phyloP scores from a whole-genome alignment of 1,140 invertebrate species.

The Drosophila lacteicornis region DNA sequence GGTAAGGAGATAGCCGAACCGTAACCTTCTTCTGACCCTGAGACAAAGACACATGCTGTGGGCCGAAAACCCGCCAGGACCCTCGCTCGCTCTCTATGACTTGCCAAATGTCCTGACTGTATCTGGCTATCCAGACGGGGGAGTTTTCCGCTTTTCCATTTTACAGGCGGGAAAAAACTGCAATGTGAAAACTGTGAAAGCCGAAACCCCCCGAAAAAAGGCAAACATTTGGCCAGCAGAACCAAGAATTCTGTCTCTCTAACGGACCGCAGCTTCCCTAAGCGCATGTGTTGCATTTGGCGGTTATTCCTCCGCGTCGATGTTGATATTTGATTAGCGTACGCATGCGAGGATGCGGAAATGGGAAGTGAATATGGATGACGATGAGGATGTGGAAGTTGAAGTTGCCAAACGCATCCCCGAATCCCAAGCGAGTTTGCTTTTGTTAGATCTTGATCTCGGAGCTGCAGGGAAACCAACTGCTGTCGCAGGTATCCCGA shows the following conservation, averaged over 20 bases:
- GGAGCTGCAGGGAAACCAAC: conserved; percentile 28
- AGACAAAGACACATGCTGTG: conserved; percentile 57
- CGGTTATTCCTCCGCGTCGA: conserved; percentile 61
- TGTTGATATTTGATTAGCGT: conserved; percentile 75
- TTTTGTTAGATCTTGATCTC: conserved; percentile 70
- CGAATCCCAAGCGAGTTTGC: conserved; percentile 29
- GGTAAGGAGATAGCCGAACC: conserved; percentile 41
- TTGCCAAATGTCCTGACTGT: conserved; percentile 60
- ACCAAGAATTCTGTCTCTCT: conserved; percentile 23
- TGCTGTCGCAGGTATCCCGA: conserved; percentile 61
- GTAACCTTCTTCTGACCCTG: conserved; percentile 45
- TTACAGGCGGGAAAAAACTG: conserved; percentile 61
- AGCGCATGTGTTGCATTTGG: conserved; percentile 71
- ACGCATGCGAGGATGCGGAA: conserved; percentile 40
- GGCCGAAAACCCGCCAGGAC: conserved; percentile 34
- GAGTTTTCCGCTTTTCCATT: conserved; percentile 56
- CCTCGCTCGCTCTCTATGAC: conserved; percentile 44
- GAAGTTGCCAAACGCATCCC: conserved; percentile 46
- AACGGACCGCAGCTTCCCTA: conserved; percentile 60
- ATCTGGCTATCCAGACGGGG: conserved; percentile 22
- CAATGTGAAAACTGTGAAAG: conserved; percentile 49
- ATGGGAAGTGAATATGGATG: conserved; percentile 31
- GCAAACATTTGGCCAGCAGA: conserved; percentile 47
- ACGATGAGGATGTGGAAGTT: conserved; percentile 39
- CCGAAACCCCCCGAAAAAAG: conserved; percentile 43